These are phyloP conservation scores for Ethmia dodecea DNA, from an alignment of 2,888 invertebrate genomes.

Conservation along the genomic window DNA sequence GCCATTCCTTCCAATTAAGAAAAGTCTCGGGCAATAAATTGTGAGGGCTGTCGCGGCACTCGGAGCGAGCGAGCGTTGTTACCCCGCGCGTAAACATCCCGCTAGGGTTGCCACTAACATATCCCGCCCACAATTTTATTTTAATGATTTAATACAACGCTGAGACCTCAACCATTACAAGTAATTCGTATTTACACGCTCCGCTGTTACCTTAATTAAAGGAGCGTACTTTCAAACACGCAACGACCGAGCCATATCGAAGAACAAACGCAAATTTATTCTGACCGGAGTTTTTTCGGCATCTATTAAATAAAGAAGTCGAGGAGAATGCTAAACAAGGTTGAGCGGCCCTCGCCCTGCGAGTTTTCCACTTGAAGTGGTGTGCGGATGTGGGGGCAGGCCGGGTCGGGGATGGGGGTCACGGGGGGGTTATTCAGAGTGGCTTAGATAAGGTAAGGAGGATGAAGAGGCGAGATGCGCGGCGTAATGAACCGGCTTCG, in stretches of 20 bases:
- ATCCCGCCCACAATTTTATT: slow-evolving; percentile 36
- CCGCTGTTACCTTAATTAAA: slow-evolving; percentile 61
- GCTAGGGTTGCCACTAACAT: slow-evolving; percentile 47
- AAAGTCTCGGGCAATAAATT: slow-evolving; percentile 75
- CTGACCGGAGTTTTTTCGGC: slow-evolving; percentile 68
- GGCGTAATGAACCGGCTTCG: slow-evolving; percentile 73
- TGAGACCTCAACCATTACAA: slow-evolving; percentile 48
- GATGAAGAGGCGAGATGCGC: slow-evolving; percentile 75
- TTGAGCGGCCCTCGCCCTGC: slow-evolving; percentile 73
- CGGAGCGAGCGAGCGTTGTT: slow-evolving; percentile 43
- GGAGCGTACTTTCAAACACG: slow-evolving; percentile 56
- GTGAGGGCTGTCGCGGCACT: slow-evolving; percentile 60
- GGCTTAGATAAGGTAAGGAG: slow-evolving; percentile 76
- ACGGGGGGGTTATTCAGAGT: slow-evolving; percentile 64
- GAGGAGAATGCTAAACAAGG: slow-evolving; percentile 77
- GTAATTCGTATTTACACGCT: slow-evolving; percentile 55
- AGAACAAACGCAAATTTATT: slow-evolving; percentile 73
- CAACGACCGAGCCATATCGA: slow-evolving; percentile 56
- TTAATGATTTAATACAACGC: slow-evolving; percentile 56
- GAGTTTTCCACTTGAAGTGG: slow-evolving; percentile 75
- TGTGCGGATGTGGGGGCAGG: slow-evolving; percentile 46
- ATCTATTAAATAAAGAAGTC: slow-evolving; percentile 77
- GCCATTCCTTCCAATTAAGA: slow-evolving; percentile 78
- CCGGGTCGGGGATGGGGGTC: slow-evolving; percentile 25
- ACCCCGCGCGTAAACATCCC: slow-evolving; percentile 61